phyloP scores from a whole-genome alignment of 1,140 invertebrate genomes.

The Limonius californicus region DNA sequence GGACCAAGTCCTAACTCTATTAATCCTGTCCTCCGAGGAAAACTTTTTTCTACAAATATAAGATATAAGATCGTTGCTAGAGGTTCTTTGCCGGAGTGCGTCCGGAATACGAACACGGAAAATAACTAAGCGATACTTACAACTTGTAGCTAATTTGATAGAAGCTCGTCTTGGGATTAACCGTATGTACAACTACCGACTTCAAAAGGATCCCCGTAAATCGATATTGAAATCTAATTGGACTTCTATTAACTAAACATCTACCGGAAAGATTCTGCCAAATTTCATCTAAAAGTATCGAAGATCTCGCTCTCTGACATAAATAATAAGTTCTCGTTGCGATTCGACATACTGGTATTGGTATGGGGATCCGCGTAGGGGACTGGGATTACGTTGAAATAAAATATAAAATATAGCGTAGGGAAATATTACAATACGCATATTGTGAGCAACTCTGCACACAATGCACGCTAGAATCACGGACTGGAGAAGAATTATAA shows the following conservation, averaged over 20 bases:
- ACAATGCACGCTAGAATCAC: not conserved
- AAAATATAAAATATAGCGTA: not conserved
- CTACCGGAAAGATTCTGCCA: too few relatives aligned
- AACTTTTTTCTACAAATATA: constrained; percentile 18
- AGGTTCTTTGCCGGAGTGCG: not conserved
- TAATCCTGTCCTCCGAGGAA: constrained; percentile 19
- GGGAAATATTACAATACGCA: constrained; percentile 1
- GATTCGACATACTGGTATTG: not conserved
- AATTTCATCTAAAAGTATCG: too few relatives aligned
- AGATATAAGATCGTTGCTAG: constrained; percentile 17
- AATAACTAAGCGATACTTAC: too few relatives aligned
- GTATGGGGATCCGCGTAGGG: not conserved
- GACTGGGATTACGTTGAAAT: not conserved
- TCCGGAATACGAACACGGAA: not conserved
- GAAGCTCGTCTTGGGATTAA: not conserved
- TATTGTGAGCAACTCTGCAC: not conserved
- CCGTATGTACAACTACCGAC: too few relatives aligned
- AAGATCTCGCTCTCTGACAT: not conserved
- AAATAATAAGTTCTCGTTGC: constrained; percentile 1
- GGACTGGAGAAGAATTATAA: too few relatives aligned
- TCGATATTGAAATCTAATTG: too few relatives aligned
- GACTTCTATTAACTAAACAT: too few relatives aligned
- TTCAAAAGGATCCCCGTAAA: too few relatives aligned
- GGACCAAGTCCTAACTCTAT: constrained; percentile 19
- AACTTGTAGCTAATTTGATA: not conserved